These are phyloP conservation scores for Myiozetetes cayanensis DNA, from an alignment of 2,113 vertebrate genomes.

Conservation along the genomic window DNA sequence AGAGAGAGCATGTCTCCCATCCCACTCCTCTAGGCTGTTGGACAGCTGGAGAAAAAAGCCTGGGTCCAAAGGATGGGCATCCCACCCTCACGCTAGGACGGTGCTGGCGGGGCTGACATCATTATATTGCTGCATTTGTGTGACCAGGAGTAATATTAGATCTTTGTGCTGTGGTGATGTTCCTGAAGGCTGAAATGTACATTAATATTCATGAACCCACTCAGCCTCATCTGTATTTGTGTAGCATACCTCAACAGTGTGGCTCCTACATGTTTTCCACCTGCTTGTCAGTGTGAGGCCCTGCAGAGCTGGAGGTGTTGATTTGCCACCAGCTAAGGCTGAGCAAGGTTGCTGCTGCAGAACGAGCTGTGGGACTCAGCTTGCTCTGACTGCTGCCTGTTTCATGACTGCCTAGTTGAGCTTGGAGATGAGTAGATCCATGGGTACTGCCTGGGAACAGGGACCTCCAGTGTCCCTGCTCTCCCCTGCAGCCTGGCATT, in stretches of 20 bases:
- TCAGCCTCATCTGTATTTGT: conserved; percentile 62
- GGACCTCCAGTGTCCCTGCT: not conserved
- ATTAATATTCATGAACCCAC: conserved; percentile 71
- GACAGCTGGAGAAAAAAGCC: not conserved
- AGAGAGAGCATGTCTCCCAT: not conserved
- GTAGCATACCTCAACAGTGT: not conserved
- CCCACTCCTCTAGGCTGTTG: not conserved
- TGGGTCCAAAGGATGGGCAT: not conserved
- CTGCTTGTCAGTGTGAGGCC: not conserved
- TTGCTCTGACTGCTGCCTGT: not conserved
- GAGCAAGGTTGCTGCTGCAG: not conserved
- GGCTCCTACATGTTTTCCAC: not conserved
- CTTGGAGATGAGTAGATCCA: not conserved
- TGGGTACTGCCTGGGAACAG: not conserved
- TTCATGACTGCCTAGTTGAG: not conserved
- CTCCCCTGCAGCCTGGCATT: not conserved
- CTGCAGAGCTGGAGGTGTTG: not conserved
- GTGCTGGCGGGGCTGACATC: not conserved
- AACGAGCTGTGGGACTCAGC: not conserved
- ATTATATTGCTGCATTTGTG: not conserved
- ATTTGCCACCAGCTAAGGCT: not conserved
- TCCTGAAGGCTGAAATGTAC: conserved; percentile 63
- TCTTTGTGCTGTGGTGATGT: conserved; percentile 35
- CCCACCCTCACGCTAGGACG: not conserved
- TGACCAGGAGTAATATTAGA: conserved; percentile 62